Conservation (phyloP, 2,888 invertebrate genomes). For the Thalpophila matura region DNA sequence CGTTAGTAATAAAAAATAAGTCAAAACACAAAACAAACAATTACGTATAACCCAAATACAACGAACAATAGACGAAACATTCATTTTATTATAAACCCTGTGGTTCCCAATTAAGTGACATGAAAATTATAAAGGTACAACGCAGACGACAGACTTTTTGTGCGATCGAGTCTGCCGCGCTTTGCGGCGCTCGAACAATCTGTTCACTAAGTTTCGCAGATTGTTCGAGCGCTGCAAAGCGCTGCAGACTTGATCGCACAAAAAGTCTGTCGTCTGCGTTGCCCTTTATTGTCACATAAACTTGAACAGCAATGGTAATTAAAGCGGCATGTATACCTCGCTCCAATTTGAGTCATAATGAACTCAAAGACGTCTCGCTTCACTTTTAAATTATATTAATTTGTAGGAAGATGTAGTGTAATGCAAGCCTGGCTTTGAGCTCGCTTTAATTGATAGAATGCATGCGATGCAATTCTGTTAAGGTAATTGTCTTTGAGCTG, state of each 20-base stretch:
- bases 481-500: conserved; percentile 5
- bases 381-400: conserved; percentile 51
- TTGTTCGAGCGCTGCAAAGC: too few species aligned
- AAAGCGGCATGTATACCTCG: conserved; percentile 41
- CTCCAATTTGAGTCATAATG: conserved; percentile 47
- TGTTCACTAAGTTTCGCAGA: too few species aligned
- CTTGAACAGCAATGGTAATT: conserved; percentile 59
- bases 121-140: conserved; percentile 53
- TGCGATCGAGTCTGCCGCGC: too few species aligned
- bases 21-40: not conserved
- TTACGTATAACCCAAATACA: conserved; percentile 1
- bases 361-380: conserved; percentile 40
- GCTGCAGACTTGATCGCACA: too few species aligned
- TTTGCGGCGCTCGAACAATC: too few species aligned
- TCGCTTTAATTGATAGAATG: conserved; percentile 28
- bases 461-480: conserved; percentile 1
- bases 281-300: conserved; percentile 59
- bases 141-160: too few species aligned
- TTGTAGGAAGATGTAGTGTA: conserved; percentile 27
- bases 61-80: conserved; percentile 32
- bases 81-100: conserved; percentile 24
- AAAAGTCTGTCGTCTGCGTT: too few species aligned
- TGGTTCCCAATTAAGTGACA: conserved; percentile 48
- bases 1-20: too few species aligned
- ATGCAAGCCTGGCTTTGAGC: conserved; percentile 13